These are phyloP conservation scores for Phataginus tetradactyla DNA, from an alignment of 2,797 vertebrate species.

Conservation along the genomic window DNA sequence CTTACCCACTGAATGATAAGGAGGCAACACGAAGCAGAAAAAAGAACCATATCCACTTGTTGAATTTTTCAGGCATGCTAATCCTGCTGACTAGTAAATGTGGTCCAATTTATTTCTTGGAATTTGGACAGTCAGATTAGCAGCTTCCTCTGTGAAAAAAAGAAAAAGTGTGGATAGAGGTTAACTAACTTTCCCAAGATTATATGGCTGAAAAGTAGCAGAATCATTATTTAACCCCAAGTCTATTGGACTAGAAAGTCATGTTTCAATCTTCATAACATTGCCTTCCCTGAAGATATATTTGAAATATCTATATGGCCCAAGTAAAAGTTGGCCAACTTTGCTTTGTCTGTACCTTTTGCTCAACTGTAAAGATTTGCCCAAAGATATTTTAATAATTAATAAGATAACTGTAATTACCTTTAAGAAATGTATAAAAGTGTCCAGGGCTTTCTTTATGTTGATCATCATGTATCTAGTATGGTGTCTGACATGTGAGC, in stretches of 20 bases:
- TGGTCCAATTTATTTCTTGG: background rate
- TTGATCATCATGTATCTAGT: background rate
- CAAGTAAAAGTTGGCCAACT: background rate
- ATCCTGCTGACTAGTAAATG: background rate
- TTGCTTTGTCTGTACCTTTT: background rate
- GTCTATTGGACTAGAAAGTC: background rate
- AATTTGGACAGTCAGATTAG: background rate
- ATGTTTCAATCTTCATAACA: background rate
- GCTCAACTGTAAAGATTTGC: background rate
- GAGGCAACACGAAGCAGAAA: background rate
- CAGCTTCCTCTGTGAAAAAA: background rate
- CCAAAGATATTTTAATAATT: background rate
- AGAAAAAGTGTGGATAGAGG: background rate
- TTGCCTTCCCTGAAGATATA: background rate
- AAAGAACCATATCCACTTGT: background rate
- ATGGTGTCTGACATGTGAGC: background rate
- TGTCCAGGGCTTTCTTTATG: background rate
- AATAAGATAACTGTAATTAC: background rate
- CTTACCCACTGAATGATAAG: background rate
- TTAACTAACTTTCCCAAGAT: background rate
- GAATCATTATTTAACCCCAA: background rate
- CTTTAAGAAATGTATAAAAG: background rate
- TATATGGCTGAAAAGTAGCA: background rate
- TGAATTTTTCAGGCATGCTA: background rate
- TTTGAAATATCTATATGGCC: background rate